Percentiles rank a stretch among this genome's conserved stretches.
Conservation (phyloP, 2,797 vertebrate species). For the Betta splendens region DNA sequence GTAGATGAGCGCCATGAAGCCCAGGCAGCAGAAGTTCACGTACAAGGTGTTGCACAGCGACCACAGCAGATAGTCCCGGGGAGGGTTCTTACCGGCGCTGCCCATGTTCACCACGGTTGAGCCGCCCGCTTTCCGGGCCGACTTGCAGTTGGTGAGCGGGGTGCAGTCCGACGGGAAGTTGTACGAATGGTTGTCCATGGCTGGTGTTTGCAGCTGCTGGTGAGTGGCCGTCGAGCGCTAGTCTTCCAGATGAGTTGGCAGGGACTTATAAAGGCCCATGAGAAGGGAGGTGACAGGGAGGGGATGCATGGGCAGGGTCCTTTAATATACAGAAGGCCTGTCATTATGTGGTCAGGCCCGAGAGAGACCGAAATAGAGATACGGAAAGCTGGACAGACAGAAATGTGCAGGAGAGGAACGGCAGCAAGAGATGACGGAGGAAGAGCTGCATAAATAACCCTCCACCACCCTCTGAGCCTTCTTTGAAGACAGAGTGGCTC, state of each 20-base stretch:
- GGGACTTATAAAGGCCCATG: conserved; percentile 75
- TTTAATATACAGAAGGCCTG: conserved; percentile 68
- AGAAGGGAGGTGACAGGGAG: conserved; percentile 69
- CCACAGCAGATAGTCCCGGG: conserved; percentile 85
- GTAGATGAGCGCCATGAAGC: conserved; percentile 86
- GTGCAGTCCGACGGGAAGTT: conserved; percentile 84
- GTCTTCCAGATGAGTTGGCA: conserved; percentile 27
- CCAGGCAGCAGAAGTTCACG: conserved; percentile 88
- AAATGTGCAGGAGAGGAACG: conserved; percentile 17
- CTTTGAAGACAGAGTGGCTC: conserved; percentile 3
- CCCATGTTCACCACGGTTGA: conserved; percentile 84
- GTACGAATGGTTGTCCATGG: conserved; percentile 86
- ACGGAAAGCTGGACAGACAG: conserved; percentile 20
- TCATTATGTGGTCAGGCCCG: conserved; percentile 81
- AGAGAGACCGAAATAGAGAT: conserved; percentile 65
- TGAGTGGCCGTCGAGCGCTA: conserved; percentile 5
- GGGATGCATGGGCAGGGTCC: conserved; percentile 61
- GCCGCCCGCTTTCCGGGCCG: conserved; percentile 70
- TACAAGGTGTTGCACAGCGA: conserved; percentile 86
- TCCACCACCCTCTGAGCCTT: conserved; percentile 18
- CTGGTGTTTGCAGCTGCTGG: conserved; percentile 1
- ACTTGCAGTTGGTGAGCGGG: conserved; percentile 82
- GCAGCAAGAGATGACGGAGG: conserved; percentile 15
- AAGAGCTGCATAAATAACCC: conserved; percentile 5
- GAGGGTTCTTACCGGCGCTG: conserved; percentile 62